These are phyloP conservation scores for Protonibea diacanthus DNA, from an alignment of 2,797 vertebrate species.

Conservation along the genomic window DNA sequence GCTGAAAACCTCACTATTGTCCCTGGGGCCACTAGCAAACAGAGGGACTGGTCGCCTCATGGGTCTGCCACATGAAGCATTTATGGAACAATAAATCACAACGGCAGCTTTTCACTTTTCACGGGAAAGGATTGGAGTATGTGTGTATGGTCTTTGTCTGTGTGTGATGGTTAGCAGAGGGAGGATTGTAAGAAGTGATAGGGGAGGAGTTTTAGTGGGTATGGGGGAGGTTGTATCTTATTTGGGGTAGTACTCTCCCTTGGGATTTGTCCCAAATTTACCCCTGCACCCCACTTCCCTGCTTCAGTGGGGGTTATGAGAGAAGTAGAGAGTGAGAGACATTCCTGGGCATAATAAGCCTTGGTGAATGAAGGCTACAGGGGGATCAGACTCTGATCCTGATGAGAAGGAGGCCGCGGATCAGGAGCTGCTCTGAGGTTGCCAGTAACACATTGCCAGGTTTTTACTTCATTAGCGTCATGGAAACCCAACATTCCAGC, in stretches of 20 bases:
- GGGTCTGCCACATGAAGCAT: constrained; percentile 76
- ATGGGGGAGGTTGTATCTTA: constrained; percentile 56
- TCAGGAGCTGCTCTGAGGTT: constrained; percentile 77
- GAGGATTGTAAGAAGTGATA: constrained; percentile 51
- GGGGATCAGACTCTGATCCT: constrained; percentile 81
- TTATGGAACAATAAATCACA: constrained; percentile 86
- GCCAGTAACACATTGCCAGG: constrained; percentile 79
- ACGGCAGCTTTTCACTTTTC: constrained; percentile 75
- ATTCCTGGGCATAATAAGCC: constrained; percentile 83
- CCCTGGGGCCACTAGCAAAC: constrained; percentile 79
- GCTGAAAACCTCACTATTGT: constrained; percentile 76
- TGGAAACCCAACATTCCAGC: constrained; percentile 87
- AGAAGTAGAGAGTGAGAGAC: constrained; percentile 74
- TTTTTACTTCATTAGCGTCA: constrained; percentile 86
- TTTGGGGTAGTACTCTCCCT: constrained; percentile 66
- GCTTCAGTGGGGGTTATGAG: constrained; percentile 75
- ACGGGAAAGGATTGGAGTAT: constrained; percentile 53
- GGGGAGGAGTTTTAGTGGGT: constrained; percentile 54
- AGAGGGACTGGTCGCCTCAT: constrained; percentile 70
- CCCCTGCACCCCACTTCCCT: constrained; percentile 77
- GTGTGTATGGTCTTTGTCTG: constrained; percentile 46
- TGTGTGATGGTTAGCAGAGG: constrained; percentile 43
- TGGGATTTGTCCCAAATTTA: constrained; percentile 80
- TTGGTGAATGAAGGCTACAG: constrained; percentile 79
- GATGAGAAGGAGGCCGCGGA: constrained; percentile 81